Base-by-base conservation (phyloP, 2,797 vertebrate species). In the Prionace glauca region DNA sequence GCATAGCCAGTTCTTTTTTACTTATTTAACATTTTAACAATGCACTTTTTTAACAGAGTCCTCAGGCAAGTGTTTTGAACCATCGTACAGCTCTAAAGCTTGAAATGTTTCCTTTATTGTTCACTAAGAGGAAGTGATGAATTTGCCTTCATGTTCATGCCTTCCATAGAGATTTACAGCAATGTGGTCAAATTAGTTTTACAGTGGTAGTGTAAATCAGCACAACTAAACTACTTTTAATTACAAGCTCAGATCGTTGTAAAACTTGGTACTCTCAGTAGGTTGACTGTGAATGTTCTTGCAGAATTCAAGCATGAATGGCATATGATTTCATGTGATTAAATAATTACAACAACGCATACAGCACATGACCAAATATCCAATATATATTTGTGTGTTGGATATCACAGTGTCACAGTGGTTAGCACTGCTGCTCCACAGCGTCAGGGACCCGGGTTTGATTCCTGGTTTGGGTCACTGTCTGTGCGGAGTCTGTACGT, bases 111-210 rank as follows among this genome's bases (percentile, higher is more conserved):
- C 20, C n/a, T 8, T 69, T 69, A 10, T 36, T 36, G 20, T 36
- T 41, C 62, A 69, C 62, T 9, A 8, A 92, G 65, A 24, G 62
- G n/a, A 65, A 92, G n/a, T 69, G 90, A 92, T 92, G 41, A 3
- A 65, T 92, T 69, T 92, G n/a, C 90, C 65, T 41, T 41, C 62
- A 69, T 36, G 62, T 67, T 20, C 5, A 36, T 26, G n/a, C 32
- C 10, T 69, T 69, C 90, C 90, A 11, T 2, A 41, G 62, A 92
- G 90, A n/a, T 67, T 69, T 92, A 24, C 20, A 67, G 67, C 62
- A 92, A 67, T 41, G 41, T 69, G n/a, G 90, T 92, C 90, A 69
- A 69, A 69, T 92, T 62, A 41, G 90, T 24, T 92, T 92, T 69
- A 20, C 62, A 92, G 87, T 69, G 22, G n/a, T 41, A 11, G 32